phyloP scores from a whole-genome alignment of 2,113 vertebrate species.

The Trichomycterus rosablanca region DNA sequence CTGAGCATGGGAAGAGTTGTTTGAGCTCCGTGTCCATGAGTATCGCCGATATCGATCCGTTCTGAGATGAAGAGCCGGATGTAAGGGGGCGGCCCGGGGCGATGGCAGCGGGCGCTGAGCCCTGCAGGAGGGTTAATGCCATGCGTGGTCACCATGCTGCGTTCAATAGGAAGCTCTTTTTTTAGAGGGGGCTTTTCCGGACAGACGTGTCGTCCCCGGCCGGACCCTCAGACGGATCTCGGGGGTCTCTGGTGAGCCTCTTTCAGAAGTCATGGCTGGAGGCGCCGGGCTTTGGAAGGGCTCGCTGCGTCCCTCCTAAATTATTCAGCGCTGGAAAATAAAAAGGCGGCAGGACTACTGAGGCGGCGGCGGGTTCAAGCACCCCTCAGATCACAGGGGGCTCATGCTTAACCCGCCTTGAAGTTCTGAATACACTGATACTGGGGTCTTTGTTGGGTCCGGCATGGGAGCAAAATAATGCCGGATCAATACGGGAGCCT shows the following conservation, averaged over 20 bases:
- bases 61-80: neutral
- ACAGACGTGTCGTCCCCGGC: slow-evolving; percentile 3
- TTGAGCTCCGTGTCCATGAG: neutral
- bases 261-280: slow-evolving; percentile 71
- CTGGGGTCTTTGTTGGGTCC: slow-evolving; percentile 34
- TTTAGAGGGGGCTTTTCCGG: neutral
- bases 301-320: slow-evolving; percentile 64
- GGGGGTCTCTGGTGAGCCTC: slow-evolving; percentile 50
- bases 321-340: slow-evolving; percentile 60
- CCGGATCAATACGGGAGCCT: slow-evolving; percentile 66
- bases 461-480: slow-evolving; percentile 46
- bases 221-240: slow-evolving; percentile 8
- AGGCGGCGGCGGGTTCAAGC: slow-evolving; percentile 65
- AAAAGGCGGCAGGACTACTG: slow-evolving; percentile 40
- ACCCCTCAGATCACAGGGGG: slow-evolving; percentile 70
- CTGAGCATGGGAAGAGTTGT: neutral
- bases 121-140: neutral
- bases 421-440: slow-evolving; percentile 56
- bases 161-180: slow-evolving; percentile 3
- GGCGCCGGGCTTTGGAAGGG: slow-evolving; percentile 65
- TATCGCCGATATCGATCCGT: neutral
- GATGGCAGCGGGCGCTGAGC: neutral
- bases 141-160: neutral
- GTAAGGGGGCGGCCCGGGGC: neutral
- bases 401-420: slow-evolving; percentile 72